A percentile compares a stretch with the other conserved stretches of the same genome.
Conservation (phyloP, 2,113 vertebrate species). For the Melanostigma gelatinosum region DNA sequence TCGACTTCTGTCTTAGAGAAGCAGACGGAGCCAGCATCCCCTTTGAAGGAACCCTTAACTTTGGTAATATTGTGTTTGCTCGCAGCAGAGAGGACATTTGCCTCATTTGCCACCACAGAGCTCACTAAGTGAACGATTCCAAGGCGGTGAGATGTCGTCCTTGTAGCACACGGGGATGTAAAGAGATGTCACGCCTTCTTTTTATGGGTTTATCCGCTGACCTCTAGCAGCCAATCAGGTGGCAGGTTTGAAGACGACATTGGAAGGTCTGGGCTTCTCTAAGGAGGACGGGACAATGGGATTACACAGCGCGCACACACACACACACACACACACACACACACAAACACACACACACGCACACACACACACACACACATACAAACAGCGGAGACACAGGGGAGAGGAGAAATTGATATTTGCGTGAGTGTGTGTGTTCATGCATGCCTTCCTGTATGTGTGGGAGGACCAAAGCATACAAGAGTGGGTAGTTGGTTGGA, state of each 20-base stretch:
- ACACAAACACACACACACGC: constrained; percentile 15
- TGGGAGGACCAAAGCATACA: constrained; percentile 60
- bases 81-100: not conserved
- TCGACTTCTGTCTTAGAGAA: not conserved
- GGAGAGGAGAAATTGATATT: constrained; percentile 40
- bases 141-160: not conserved
- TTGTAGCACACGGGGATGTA: constrained; percentile 20
- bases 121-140: not conserved
- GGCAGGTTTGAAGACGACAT: constrained; percentile 31
- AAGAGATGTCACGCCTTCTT: constrained; percentile 55
- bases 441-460: constrained; percentile 52
- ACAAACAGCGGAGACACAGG: constrained; percentile 17
- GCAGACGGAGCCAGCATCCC: not conserved
- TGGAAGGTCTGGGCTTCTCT: constrained; percentile 53
- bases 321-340: constrained; percentile 10
- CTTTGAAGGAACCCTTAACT: not conserved
- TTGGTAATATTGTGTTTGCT: not conserved
- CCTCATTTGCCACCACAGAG: not conserved
- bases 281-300: constrained; percentile 63
- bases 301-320: constrained; percentile 48
- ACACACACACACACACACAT: constrained; percentile 17
- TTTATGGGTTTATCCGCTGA: constrained; percentile 68
- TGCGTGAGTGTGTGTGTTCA: constrained; percentile 42
- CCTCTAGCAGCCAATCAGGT: constrained; percentile 69
- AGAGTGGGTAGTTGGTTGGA: constrained; percentile 54